These are phyloP conservation scores for Eucriotettix oculatus DNA, from an alignment of 2,888 invertebrate species.

Conservation along the genomic window DNA sequence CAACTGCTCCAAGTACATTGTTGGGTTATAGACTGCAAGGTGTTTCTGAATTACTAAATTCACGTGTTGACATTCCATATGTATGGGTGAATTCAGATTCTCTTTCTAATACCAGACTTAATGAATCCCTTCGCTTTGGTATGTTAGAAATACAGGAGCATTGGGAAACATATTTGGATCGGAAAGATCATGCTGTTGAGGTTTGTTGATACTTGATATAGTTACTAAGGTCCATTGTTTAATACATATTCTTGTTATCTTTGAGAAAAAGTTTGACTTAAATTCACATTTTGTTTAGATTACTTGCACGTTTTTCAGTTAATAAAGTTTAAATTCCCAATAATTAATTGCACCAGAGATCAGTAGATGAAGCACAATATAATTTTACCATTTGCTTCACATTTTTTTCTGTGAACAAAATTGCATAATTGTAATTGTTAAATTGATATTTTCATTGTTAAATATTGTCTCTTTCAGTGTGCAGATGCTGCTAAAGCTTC, in stretches of 20 bases:
- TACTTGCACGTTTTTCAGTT: no score
- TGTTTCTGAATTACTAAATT: constrained; percentile 39
- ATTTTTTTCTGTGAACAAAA: not conserved
- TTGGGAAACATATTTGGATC: constrained; percentile 84
- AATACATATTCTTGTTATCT: no score
- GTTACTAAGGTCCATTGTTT: not conserved
- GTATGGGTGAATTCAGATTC: constrained; percentile 67
- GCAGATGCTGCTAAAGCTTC: constrained; percentile 68
- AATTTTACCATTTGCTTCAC: not conserved
- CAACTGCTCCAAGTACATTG: constrained; percentile 25
- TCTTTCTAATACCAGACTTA: constrained; percentile 44
- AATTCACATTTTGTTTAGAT: not conserved
- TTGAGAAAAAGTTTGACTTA: not conserved
- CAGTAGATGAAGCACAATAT: not conserved
- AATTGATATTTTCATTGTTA: not conserved
- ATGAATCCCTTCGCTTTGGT: constrained; percentile 73
- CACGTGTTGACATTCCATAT: constrained; percentile 63
- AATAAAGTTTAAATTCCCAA: no score
- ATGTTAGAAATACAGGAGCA: constrained; percentile 89
- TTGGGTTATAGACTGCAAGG: constrained; percentile 35
- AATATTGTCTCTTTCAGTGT: constrained; percentile 34
- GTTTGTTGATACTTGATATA: constrained; percentile 27
- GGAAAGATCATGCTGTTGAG: constrained; percentile 75
- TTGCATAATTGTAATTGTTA: not conserved
- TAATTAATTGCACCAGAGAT: no score